Evolutionary conservation across 23 tunicate species (phyloP), one percentile per base, ranked within the genome.

Genomic region (Botrylloides violaceus): DNA sequence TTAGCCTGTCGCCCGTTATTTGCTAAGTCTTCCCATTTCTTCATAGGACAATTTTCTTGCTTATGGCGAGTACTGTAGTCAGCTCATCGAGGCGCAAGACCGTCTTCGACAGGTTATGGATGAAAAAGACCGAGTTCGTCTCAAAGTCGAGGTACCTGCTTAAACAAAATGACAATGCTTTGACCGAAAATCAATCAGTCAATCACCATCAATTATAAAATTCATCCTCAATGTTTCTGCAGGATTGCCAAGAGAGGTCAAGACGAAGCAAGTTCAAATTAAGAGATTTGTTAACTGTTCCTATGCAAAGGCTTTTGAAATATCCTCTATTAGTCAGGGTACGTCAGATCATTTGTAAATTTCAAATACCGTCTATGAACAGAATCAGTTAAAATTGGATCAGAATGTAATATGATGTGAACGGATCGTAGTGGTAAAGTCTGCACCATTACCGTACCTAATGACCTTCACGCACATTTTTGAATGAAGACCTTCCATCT

Each of bases 261-360:
- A 73, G 90, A 60, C 89, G 80, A 15, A 90, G 73, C 57, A 90
- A 90, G 47, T 90, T 90, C 73, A 83, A 79, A 59, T 77, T 90
- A 2, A 72, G 97, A 3, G 97, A 90, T 49, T 77, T 90, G 26
- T 66, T 90, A 1, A 77, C 75, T 50, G 97, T 90, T 25, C 88
- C 97, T 2, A 90, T 90, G 97, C 97, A 90, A 61, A 65, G 97
- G 31, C 61, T 90, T 1, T 66, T 90, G 33, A 90, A 90, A 68
- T 90, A 90, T 70, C 97, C 83, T 68, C 81, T 90, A 3, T 84
- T 90, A 4, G 70, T 83, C 55, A 90, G 64, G 74, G 97, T 90
- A 43, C 35, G 81, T 47, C 4, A 25, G 32, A 43, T 9, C 27
- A 12, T 65, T 65, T 33, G 19, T 58, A 18, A 59, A 34, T 48